These are phyloP conservation scores for Echiichthys vipera DNA, from an alignment of 2,797 vertebrate genomes.

Conservation along the genomic window DNA sequence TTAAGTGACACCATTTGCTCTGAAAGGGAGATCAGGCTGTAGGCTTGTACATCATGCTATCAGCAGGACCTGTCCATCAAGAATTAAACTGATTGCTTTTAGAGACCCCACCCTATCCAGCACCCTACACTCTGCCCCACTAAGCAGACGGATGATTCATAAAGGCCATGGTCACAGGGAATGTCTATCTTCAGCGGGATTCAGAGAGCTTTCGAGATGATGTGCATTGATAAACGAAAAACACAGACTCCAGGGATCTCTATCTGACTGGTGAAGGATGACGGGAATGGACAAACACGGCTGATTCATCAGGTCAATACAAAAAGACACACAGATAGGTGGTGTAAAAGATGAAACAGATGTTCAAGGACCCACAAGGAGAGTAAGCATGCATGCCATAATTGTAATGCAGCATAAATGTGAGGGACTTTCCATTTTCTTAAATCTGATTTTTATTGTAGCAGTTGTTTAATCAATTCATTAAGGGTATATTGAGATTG, in stretches of 20 bases:
- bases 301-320: conserved; percentile 47
- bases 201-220: conserved; percentile 54
- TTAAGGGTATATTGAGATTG: conserved; percentile 17
- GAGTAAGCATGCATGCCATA: neutral
- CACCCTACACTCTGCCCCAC: conserved; percentile 8
- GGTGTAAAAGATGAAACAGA: conserved; percentile 45
- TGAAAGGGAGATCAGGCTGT: conserved; percentile 24
- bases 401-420: conserved; percentile 21
- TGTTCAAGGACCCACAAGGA: conserved; percentile 24
- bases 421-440: conserved; percentile 45
- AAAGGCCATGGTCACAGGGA: conserved; percentile 8
- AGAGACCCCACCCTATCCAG: neutral
- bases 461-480: conserved; percentile 40
- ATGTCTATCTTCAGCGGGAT: conserved; percentile 33
- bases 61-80: conserved; percentile 37
- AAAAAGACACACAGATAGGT: conserved; percentile 20
- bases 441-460: conserved; percentile 28
- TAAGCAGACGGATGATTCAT: conserved; percentile 54
- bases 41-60: conserved; percentile 26
- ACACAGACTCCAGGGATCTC: conserved; percentile 43
- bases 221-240: conserved; percentile 48
- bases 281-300: conserved; percentile 24
- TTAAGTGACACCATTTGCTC: conserved; percentile 60
- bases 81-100: conserved; percentile 48
- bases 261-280: conserved; percentile 49